Evolutionary conservation across 2,797 vertebrate genomes (phyloP).

Genomic region (Leptodactylus fallax): DNA sequence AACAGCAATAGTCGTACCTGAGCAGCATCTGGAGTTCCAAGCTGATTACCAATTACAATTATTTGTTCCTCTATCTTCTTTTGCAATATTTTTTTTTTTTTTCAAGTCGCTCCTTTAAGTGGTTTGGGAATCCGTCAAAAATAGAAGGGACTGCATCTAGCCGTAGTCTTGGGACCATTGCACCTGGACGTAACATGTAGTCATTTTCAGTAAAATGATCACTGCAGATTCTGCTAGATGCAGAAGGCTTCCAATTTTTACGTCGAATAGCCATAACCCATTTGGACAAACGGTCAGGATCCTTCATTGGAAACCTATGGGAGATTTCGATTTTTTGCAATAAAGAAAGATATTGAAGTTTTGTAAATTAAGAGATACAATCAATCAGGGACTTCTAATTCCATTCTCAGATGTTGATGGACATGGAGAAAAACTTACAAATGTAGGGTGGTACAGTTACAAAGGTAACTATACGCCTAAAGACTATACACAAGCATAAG

Average conservation of each 20-base stretch:
- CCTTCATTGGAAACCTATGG: constrained; percentile 48
- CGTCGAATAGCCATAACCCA: constrained; percentile 48
- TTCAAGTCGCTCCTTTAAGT: constrained; percentile 27
- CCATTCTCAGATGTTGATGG: too few species aligned
- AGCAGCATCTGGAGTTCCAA: not conserved
- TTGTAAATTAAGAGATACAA: too few species aligned
- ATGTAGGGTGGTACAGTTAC: too few species aligned
- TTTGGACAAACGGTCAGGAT: constrained; percentile 38
- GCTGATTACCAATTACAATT: not conserved
- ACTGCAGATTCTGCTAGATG: constrained; percentile 52
- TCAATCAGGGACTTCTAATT: too few species aligned
- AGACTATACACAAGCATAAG: too few species aligned
- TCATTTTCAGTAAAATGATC: constrained; percentile 56
- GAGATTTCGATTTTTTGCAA: not conserved
- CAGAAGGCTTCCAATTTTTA: constrained; percentile 56
- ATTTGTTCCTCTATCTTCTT: not conserved
- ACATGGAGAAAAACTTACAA: too few species aligned
- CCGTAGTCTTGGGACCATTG: constrained; percentile 10
- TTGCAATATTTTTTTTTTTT: constrained; percentile 11
- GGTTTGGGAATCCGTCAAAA: constrained; percentile 27
- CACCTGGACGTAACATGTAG: constrained; percentile 37
- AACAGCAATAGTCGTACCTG: not conserved
- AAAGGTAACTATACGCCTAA: too few species aligned
- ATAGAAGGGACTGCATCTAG: constrained; percentile 43
- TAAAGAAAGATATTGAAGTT: not conserved